Conservation (phyloP, 2,797 vertebrate genomes). For the Spheniscus humboldti region DNA sequence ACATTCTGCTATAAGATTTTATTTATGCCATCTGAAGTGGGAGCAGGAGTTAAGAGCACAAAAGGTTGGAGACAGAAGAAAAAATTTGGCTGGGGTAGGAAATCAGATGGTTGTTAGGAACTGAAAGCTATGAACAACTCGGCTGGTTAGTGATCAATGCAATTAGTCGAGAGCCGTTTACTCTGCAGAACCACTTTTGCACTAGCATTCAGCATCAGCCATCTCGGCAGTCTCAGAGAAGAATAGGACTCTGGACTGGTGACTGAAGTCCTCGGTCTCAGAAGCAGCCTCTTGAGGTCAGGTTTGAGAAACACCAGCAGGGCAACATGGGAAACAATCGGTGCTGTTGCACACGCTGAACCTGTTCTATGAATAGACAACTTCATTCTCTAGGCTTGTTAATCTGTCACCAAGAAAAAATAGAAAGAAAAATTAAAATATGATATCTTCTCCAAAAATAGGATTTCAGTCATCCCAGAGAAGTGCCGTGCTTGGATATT, state of each 20-base stretch:
- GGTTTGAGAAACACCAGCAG: not conserved
- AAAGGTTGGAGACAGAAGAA: not conserved
- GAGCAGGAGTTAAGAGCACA: not conserved
- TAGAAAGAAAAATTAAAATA: constrained; percentile 46
- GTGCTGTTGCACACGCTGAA: not conserved
- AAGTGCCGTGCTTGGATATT: not conserved
- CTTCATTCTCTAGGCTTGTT: not conserved
- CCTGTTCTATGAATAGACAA: not conserved
- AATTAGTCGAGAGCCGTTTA: not conserved
- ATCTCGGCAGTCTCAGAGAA: not conserved
- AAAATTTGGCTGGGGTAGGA: not conserved
- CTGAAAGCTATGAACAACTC: not conserved
- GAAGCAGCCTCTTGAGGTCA: not conserved
- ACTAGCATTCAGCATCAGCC: not conserved
- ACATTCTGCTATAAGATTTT: not conserved
- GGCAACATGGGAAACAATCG: not conserved
- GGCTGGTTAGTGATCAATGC: not conserved
- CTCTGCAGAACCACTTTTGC: not conserved
- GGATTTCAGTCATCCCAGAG: constrained; percentile 5
- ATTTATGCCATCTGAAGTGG: not conserved
- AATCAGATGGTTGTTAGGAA: not conserved
- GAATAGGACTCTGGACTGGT: not conserved
- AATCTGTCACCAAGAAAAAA: constrained; percentile 12
- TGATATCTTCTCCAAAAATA: constrained; percentile 36
- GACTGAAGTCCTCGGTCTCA: not conserved